Conservation (phyloP, 2,113 vertebrate genomes). For the Syngnathus scovelli region DNA sequence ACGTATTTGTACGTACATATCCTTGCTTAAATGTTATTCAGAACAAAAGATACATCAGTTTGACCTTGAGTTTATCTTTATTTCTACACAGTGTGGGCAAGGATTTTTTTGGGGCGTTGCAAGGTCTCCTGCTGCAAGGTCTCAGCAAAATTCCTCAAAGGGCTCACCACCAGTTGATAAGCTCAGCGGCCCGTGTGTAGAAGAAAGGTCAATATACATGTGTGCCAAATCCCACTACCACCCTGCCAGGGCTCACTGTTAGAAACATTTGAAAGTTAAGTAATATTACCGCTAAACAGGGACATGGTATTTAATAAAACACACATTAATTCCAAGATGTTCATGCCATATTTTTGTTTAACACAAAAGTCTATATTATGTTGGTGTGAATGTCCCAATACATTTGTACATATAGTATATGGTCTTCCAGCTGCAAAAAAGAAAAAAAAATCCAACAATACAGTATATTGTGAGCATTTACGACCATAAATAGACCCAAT, state of each 20-base stretch:
- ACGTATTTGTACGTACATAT: neutral
- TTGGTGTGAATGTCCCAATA: no score
- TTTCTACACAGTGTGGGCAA: neutral
- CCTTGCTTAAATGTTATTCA: neutral
- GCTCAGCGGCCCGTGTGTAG: conserved; percentile 29
- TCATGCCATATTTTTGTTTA: no score
- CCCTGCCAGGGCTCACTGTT: neutral
- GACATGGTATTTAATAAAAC: no score
- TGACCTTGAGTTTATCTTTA: neutral
- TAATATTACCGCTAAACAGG: no score
- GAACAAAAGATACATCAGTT: neutral
- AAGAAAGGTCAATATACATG: conserved; percentile 62
- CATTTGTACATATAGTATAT: no score
- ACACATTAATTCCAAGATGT: no score
- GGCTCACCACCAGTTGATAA: conserved; percentile 50
- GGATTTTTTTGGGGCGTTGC: neutral
- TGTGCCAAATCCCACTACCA: neutral
- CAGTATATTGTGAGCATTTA: no score
- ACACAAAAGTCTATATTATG: no score
- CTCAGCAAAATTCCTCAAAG: conserved; percentile 53
- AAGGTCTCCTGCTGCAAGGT: conserved; percentile 9
- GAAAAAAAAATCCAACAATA: no score
- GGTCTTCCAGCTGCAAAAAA: no score
- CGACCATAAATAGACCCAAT: no score
- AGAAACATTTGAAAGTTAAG: neutral